These are phyloP conservation scores for Exocentrus adspersus DNA, from an alignment of 2,888 invertebrate genomes.

Conservation along the genomic window DNA sequence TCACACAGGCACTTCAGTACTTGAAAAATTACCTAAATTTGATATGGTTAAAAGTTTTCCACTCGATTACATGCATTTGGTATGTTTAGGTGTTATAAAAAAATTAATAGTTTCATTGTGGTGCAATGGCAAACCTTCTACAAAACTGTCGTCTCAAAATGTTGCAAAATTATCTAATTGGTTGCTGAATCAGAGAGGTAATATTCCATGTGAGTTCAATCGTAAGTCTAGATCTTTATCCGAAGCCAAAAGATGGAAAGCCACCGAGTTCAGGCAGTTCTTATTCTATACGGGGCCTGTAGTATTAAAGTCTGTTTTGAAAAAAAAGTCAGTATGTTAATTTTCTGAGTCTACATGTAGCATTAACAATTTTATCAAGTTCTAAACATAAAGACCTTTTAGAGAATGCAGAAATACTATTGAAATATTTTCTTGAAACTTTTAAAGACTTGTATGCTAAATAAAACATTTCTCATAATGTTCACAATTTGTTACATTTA, in stretches of 20 bases:
- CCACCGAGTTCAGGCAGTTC: conserved; percentile 24
- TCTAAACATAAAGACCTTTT: conserved; percentile 10
- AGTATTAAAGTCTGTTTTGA: conserved; percentile 2
- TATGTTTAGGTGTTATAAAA: conserved; percentile 30
- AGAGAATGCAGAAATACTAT: conserved; percentile 33
- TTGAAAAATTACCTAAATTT: background rate
- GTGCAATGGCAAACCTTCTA: conserved; percentile 26
- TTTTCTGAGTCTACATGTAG: background rate
- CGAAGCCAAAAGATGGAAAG: conserved; percentile 22
- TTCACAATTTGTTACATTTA: conserved; percentile 43
- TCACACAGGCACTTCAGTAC: background rate
- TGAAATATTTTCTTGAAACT: conserved; percentile 39
- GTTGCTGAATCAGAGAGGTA: background rate
- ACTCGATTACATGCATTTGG: conserved; percentile 24
- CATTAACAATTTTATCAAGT: conserved; percentile 7
- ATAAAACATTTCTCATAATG: conserved; percentile 45
- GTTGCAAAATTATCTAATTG: background rate
- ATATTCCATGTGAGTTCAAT: conserved; percentile 23
- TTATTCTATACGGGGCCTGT: conserved; percentile 24
- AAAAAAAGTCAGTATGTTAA: background rate
- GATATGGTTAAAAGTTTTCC: conserved; percentile 26
- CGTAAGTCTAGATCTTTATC: conserved; percentile 15
- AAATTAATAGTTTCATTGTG: conserved; percentile 26
- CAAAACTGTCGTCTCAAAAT: conserved; percentile 14
- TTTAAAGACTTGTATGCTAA: conserved; percentile 40